phyloP scores from a whole-genome alignment of 2,113 vertebrate genomes.

The Cinclus cinclus region DNA sequence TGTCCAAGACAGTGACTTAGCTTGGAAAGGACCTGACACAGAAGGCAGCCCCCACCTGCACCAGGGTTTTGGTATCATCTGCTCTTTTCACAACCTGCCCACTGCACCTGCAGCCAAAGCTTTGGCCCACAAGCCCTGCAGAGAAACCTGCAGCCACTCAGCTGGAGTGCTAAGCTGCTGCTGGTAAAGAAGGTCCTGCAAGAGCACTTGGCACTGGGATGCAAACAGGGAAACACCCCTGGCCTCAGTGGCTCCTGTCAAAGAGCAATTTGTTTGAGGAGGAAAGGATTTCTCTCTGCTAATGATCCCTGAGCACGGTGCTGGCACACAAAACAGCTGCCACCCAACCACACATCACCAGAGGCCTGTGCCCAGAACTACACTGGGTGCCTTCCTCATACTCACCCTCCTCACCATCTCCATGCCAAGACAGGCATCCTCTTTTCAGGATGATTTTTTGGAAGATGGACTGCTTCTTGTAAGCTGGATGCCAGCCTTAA shows the following conservation, averaged over 20 bases:
- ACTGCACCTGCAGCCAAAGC: neutral
- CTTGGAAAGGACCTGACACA: neutral
- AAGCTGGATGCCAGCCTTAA: neutral
- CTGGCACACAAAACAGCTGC: neutral
- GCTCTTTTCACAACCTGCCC: neutral
- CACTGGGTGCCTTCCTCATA: neutral
- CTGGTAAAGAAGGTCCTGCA: neutral
- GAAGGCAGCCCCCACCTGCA: neutral
- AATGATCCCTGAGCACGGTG: fast-evolving
- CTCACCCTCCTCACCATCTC: neutral
- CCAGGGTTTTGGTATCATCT: neutral
- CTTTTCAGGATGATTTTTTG: neutral
- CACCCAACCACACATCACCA: fast-evolving
- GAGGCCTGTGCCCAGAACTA: neutral
- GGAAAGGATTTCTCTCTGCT: neutral
- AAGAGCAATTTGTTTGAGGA: neutral
- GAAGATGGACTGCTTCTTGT: fast-evolving
- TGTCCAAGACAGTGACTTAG: too few relatives aligned
- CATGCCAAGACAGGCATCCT: neutral
- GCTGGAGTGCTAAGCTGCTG: neutral
- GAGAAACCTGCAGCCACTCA: neutral
- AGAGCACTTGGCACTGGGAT: neutral
- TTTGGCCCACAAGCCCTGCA: neutral
- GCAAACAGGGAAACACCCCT: neutral
- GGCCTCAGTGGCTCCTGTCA: neutral